phyloP scores from a whole-genome alignment of 2,113 vertebrate species.

The Cheilinus undulatus region DNA sequence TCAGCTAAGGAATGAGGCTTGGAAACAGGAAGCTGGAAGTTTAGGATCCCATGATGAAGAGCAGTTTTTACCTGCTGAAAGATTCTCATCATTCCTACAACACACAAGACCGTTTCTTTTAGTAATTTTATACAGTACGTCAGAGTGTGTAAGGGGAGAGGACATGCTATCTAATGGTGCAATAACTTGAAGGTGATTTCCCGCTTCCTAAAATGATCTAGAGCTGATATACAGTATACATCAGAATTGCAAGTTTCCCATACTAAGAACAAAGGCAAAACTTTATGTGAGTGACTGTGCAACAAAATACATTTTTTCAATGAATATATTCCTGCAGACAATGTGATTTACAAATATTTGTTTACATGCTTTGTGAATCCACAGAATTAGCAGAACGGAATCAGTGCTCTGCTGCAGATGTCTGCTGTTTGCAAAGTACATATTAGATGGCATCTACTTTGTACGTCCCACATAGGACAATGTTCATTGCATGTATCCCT shows the following conservation, averaged over 20 bases:
- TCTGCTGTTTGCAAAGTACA: background rate
- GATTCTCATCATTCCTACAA: constrained; percentile 46
- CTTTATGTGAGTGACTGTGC: too few relatives aligned
- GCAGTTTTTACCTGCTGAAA: constrained; percentile 1
- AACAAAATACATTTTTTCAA: too few relatives aligned
- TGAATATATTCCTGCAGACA: too few relatives aligned
- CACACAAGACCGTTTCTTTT: background rate
- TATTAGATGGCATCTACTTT: too few relatives aligned
- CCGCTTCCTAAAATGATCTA: background rate
- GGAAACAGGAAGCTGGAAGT: constrained; percentile 54
- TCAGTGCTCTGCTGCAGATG: too few relatives aligned
- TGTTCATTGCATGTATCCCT: too few relatives aligned
- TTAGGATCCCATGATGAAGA: constrained; percentile 68
- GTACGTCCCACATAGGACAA: too few relatives aligned
- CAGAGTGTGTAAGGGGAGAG: background rate
- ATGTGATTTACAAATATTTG: too few relatives aligned
- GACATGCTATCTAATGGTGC: constrained; percentile 13
- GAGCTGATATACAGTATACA: too few relatives aligned
- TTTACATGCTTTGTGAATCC: background rate
- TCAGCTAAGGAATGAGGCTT: constrained; percentile 43
- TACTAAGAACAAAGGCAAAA: too few relatives aligned
- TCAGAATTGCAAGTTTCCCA: too few relatives aligned
- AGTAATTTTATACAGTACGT: background rate
- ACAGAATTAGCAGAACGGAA: background rate
- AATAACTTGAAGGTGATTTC: constrained; percentile 16